phyloP scores from a whole-genome alignment of 2,888 invertebrate species.

The Chouioia cunea region DNA sequence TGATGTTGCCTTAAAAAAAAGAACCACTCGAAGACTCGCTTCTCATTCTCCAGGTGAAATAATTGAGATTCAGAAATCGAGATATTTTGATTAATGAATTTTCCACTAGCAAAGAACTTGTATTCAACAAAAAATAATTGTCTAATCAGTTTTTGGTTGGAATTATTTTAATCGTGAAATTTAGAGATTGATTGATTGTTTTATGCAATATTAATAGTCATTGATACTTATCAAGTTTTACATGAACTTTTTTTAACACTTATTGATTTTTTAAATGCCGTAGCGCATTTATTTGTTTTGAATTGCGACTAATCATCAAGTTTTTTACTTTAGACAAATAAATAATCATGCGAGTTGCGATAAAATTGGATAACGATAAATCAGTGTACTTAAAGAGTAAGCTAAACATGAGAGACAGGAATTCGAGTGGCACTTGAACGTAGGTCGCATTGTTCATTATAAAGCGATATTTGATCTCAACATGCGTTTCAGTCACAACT shows the following conservation, averaged over 20 bases:
- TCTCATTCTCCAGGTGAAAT: slow-evolving; percentile 19
- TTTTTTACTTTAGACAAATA: slow-evolving; percentile 1
- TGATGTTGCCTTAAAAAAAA: slow-evolving; percentile 44
- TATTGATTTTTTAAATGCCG: slow-evolving; percentile 35
- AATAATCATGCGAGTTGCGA: slow-evolving; percentile 28
- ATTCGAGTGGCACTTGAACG: slow-evolving; percentile 27
- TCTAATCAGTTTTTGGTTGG: slow-evolving; percentile 8
- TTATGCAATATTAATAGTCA: slow-evolving; percentile 8
- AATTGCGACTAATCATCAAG: slow-evolving; percentile 17
- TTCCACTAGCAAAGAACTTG: slow-evolving; percentile 9
- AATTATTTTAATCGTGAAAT: neutral
- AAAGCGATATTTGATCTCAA: slow-evolving; percentile 28
- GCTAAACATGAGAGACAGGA: slow-evolving; percentile 27
- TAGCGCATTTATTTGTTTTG: slow-evolving; percentile 46
- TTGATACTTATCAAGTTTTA: neutral
- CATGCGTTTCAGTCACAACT: neutral
- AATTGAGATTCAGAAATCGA: slow-evolving; percentile 23
- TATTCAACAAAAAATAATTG: slow-evolving; percentile 19
- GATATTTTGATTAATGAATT: slow-evolving; percentile 30
- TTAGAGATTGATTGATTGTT: neutral
- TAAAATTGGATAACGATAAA: slow-evolving; percentile 34
- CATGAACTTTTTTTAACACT: slow-evolving; percentile 23
- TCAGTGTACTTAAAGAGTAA: slow-evolving; percentile 41
- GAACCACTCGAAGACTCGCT: slow-evolving; percentile 37
- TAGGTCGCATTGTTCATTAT: slow-evolving; percentile 13